A percentile compares a stretch with the other conserved stretches of the same genome.
Evolutionary conservation across 1,140 invertebrate species (phyloP).

Genomic region (Mercenaria mercenaria): DNA sequence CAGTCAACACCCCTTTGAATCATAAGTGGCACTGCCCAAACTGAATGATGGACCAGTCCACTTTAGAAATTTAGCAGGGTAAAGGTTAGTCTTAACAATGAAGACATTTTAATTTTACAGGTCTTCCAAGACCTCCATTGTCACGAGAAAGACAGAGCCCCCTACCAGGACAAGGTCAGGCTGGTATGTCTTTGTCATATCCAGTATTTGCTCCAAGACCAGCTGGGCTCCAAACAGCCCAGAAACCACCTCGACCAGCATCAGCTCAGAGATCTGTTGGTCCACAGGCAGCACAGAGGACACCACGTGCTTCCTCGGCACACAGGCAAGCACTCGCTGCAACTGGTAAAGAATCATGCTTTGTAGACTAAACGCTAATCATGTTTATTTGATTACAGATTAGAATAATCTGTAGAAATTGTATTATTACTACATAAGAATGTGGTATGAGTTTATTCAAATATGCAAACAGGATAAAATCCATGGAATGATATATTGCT

Average conservation of each 20-base stretch:
- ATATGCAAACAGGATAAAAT: no score
- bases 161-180: background rate
- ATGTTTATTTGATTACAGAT: no score
- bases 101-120: background rate
- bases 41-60: no score
- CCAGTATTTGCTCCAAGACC: background rate
- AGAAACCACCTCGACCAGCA: background rate
- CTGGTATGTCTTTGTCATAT: background rate
- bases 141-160: background rate
- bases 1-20: no score
- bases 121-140: background rate
- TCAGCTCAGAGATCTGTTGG: background rate
- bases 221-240: background rate
- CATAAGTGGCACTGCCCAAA: no score
- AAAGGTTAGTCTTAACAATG: no score
- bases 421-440: no score
- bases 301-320: background rate
- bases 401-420: no score
- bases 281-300: background rate
- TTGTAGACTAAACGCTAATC: no score
- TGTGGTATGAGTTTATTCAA: no score
- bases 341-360: background rate
- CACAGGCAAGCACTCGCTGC: background rate
- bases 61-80: no score
- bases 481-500: no score